These are phyloP conservation scores for Leucoma salicis DNA, from an alignment of 2,888 invertebrate species.

Conservation along the genomic window DNA sequence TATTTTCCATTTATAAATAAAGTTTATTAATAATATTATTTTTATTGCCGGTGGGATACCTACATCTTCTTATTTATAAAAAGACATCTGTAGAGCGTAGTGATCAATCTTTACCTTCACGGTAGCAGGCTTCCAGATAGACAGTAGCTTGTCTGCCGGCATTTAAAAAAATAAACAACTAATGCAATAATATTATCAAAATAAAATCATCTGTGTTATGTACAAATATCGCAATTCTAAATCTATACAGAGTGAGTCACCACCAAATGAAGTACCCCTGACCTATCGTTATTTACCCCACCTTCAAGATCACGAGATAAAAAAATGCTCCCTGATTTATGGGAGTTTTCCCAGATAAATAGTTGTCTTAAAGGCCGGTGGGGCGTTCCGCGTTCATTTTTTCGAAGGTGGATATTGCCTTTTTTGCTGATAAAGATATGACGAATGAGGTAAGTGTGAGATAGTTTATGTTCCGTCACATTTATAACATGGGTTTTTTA, in stretches of 20 bases:
- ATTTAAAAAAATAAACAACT: no score
- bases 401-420: conserved; percentile 68
- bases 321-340: conserved; percentile 68
- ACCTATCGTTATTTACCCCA: conserved; percentile 42
- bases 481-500: conserved; percentile 37
- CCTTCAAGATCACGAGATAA: conserved; percentile 70
- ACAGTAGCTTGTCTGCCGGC: no score
- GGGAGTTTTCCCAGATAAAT: conserved; percentile 65
- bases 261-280: conserved; percentile 31
- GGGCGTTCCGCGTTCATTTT: conserved; percentile 67
- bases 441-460: conserved; percentile 64
- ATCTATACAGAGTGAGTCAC: background rate
- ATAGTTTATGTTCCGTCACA: conserved; percentile 47
- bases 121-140: no score
- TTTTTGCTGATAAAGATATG: conserved; percentile 75
- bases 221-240: no score
- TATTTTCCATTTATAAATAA: no score
- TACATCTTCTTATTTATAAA: no score
- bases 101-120: no score
- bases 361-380: conserved; percentile 71
- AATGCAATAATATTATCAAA: no score
- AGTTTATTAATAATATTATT: no score
- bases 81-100: no score
- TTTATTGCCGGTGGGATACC: no score
- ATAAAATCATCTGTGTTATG: no score